Base-by-base conservation (phyloP, 2,888 invertebrate genomes). In the Stictocephala bisonia region DNA sequence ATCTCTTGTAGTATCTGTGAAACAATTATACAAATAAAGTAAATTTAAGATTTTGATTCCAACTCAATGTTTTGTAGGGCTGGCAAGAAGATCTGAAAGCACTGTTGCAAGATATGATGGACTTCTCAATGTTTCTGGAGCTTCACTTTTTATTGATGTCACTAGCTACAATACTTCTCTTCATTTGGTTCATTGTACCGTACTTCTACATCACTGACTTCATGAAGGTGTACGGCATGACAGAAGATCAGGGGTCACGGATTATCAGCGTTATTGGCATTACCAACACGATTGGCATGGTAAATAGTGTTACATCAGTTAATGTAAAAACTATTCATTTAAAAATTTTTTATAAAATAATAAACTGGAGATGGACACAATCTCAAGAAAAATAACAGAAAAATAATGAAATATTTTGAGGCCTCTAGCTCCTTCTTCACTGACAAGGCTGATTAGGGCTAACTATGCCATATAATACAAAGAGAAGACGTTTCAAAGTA, bases 141-240 rank as follows among this genome's bases (percentile, higher is more conserved):
- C 84, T 89, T 72, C 93, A 93, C 79, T 95, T 94, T 84, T 86
- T 93, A 77, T 86, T 94, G 53, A 89, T 96, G 82, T 93, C 94
- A 71, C 82, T 95, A 15, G 94, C 96, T 69, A 96, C 96, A 77
- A 90, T 96, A 79, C 87, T 96, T 69, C 88, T 97, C 67, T 97
- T 97, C 85, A 90, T 93, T 80, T 96, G 96, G 93, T 94, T 94
- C 84, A 97, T 98, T 81, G 94, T 97, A 73, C 96, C 97, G 13
- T 98, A 98, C 85, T 94, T 97, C 83, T 97, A 96, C 84, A 87
- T 97, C 76, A 93, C 93, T 70, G 96, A 97, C 81, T 91, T 93
- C 83, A 91, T 95, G 86, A 60, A 60, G 60, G 60, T 60, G n/a
- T 60, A 60, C n/a, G 90, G 90, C 0, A 93, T 92, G 79, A 87